Conservation (phyloP, 2,113 vertebrate genomes). For the Mirza zaza region DNA sequence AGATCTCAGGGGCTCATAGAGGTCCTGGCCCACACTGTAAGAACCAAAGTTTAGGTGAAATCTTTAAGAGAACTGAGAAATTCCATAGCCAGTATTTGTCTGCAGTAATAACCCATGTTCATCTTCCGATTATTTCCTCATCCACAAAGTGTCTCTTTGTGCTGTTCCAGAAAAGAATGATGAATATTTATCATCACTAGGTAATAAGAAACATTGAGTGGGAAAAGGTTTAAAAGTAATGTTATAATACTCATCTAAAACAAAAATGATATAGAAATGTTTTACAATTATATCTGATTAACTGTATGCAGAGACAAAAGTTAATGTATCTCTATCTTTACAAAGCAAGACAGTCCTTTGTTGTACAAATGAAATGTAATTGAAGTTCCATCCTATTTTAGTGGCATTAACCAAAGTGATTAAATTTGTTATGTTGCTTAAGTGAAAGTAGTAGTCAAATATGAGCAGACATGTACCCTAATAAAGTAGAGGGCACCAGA, state of each 20-base stretch:
- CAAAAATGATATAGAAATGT: neutral
- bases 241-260: neutral
- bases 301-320: conserved; percentile 4
- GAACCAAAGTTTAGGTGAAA: neutral
- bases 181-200: neutral
- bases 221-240: neutral
- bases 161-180: neutral
- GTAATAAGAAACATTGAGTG: neutral
- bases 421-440: neutral
- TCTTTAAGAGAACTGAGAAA: neutral
- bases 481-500: neutral
- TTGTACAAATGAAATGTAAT: conserved; percentile 9
- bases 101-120: neutral
- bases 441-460: neutral
- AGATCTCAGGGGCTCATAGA: neutral
- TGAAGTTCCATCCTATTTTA: conserved; percentile 31
- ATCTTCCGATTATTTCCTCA: neutral
- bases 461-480: neutral
- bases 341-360: neutral
- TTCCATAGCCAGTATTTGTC: neutral
- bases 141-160: neutral
- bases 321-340: neutral
- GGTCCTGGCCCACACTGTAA: neutral
- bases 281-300: neutral
- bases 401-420: neutral